Evolutionary conservation across 1,140 invertebrate species (phyloP), one percentile per base, ranked within the genome.

Genomic region (Trichonephila clavata): DNA sequence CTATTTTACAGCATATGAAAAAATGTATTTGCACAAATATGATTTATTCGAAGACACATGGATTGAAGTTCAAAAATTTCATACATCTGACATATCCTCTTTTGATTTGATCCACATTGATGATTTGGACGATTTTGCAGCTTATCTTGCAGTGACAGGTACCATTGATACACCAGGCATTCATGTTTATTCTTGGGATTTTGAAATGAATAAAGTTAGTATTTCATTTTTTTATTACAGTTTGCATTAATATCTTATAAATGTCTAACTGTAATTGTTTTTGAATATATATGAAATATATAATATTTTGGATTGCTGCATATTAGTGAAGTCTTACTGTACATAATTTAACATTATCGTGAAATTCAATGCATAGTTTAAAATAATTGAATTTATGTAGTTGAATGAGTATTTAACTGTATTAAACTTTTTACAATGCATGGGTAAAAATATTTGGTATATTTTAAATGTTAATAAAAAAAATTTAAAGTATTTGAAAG

Each of bases 151-250:
- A 13, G 24, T 91, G 5, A 83, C 89, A 60, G 77, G 57, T 21
- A 16, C 16, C 21, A 39, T 43, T 21, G 57, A 57, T 24, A 24
- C 39, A n/a, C 32, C 77, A 14, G 89, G 89, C 32, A 80, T 61
- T 80, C 39, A 60, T 83, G 10, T 81, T 61, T 91, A 91, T 63
- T 6, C 13, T 24, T 91, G 89, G 89, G 39, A 83, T 61, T 91
- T 81, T 83, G 27, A 80, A 50, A 24, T 16, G 16, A 21, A 83
- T 16, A 6, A 32, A 21, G 68, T 61, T 61, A 32, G 68, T 57
- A 50, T 71, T 43, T 32, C 10, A 24, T 86, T n/a, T 32, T 18
- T 61, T n/a, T 39, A 6, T 6, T 65, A 8, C 21, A 24, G n/a
- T 68, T 68, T 24, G 0, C 27, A 3, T 24, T 68, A 24, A 68